A percentile compares a stretch with the other conserved stretches of the same genome.
These are phyloP conservation scores for Trypoxylon attenuatum DNA, from an alignment of 2,888 invertebrate species.

Conservation along the genomic window DNA sequence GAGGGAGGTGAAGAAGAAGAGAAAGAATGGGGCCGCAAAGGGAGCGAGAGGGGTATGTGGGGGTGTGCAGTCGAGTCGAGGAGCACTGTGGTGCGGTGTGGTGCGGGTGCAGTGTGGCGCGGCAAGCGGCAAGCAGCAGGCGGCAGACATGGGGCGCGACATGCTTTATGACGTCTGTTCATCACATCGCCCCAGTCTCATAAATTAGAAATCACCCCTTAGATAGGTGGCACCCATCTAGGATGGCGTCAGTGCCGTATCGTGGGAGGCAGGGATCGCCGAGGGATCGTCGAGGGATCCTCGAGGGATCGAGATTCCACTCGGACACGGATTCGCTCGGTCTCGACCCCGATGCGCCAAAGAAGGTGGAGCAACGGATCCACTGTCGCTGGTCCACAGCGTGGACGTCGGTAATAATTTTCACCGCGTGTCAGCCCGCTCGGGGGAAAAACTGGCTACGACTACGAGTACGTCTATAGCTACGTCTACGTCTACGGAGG, in stretches of 20 bases:
- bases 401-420: conserved; percentile 58
- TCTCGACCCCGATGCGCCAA: too few species aligned
- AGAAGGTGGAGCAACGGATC: too few species aligned
- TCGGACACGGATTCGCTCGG: too few species aligned
- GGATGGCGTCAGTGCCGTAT: conserved; percentile 64
- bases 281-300: too few species aligned
- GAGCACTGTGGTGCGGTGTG: background rate
- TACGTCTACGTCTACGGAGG: too few species aligned
- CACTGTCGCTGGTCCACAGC: too few species aligned
- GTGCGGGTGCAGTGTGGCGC: conserved; percentile 18
- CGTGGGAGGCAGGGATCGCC: conserved; percentile 59
- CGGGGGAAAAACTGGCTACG: conserved; percentile 41
- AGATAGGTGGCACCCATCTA: conserved; percentile 70
- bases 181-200: conserved; percentile 75
- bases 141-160: conserved; percentile 71
- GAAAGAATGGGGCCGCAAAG: background rate
- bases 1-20: conserved; percentile 14
- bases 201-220: conserved; percentile 75
- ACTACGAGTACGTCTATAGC: too few species aligned
- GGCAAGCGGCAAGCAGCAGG: conserved; percentile 61
- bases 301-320: too few species aligned
- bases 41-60: conserved; percentile 31
- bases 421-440: conserved; percentile 52
- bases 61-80: conserved; percentile 5
- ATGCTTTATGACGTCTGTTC: conserved; percentile 76